A percentile compares a stretch with the other conserved stretches of the same genome.
These are phyloP conservation scores for Cirrhinus molitorella DNA, from an alignment of 2,797 vertebrate genomes.

Conservation along the genomic window DNA sequence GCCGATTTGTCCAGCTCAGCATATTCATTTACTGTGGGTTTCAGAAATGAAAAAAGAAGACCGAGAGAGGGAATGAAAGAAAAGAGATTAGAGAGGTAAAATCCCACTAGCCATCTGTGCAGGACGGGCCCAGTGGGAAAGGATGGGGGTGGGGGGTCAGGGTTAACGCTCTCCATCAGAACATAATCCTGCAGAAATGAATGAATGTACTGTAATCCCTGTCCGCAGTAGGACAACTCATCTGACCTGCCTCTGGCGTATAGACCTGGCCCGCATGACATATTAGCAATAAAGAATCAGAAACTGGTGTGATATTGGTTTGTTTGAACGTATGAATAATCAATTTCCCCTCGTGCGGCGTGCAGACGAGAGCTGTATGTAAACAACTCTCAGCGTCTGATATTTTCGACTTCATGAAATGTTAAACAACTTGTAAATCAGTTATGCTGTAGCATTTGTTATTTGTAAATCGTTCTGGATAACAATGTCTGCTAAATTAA, in stretches of 20 bases:
- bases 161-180: conserved; percentile 31
- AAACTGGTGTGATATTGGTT: not conserved
- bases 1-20: conserved; percentile 67
- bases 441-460: conserved; percentile 14
- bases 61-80: conserved; percentile 43
- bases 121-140: conserved; percentile 44
- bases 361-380: conserved; percentile 1
- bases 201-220: conserved; percentile 63
- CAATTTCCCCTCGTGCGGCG: not conserved
- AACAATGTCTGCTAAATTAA: not conserved
- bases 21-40: conserved; percentile 73
- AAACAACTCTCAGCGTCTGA: conserved; percentile 26
- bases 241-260: conserved; percentile 7
- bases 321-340: conserved; percentile 29
- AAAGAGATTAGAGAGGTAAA: conserved; percentile 67
- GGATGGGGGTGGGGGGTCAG: not conserved
- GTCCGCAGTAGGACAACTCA: conserved; percentile 21
- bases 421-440: conserved; percentile 27
- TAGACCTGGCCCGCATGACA: not conserved
- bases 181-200: conserved; percentile 64
- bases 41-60: conserved; percentile 60
- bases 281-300: conserved; percentile 14
- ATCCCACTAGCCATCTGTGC: conserved; percentile 68
- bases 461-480: conserved; percentile 23
- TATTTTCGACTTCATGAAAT: conserved; percentile 34